Evolutionary conservation across 2,113 vertebrate species (phyloP), one percentile per base, ranked within the genome.

Genomic region (Toxotes jaculatrix): DNA sequence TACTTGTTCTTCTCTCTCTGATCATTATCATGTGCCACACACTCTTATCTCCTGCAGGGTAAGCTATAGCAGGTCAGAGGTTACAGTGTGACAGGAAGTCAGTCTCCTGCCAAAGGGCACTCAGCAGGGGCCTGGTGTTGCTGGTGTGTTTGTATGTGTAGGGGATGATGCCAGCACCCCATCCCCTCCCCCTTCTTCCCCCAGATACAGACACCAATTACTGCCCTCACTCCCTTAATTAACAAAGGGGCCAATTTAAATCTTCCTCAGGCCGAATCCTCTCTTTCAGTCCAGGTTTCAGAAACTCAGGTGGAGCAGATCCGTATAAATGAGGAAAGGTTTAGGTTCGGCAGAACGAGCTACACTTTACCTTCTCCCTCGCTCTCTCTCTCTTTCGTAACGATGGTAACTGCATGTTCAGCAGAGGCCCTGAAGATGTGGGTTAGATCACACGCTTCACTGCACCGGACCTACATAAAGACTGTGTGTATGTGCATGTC

Each of bases 361-460:
- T 55, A 4, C 66, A 49, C 67, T 66, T n/a, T 4, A 65, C 19
- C 45, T 17, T 27, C 53, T 45, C 19, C 42, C 53, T 16, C 40
- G 36, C 64, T 43, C 23, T 84, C 42, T 65, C 40, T 47, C 61
- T 49, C 31, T 81, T 77, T 82, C 57, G 75, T 59, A 71, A 72
- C 8, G 13, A 43, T 34, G 68, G 66, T 60, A 57, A 64, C 43
- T 77, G 74, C 45, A 38, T 85, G 72, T 36, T 71, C 67, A 80
- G 67, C 71, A 79, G 73, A 85, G 64, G 90, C 83, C 91, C 93
- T 84, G 86, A 84, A 93, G 92, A 93, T 95, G 90, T 94, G 85
- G 93, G 94, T 93, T 94, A 95, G 77, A 87, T 91, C 91, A 88
- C 87, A 91, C 7, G 60, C 93, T 73, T 83, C 85, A 77, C 16